Percentiles rank a stretch among this genome's conserved stretches.
These are phyloP conservation scores for Drosophila burlai DNA, from an alignment of 1,140 invertebrate species.

Conservation along the genomic window DNA sequence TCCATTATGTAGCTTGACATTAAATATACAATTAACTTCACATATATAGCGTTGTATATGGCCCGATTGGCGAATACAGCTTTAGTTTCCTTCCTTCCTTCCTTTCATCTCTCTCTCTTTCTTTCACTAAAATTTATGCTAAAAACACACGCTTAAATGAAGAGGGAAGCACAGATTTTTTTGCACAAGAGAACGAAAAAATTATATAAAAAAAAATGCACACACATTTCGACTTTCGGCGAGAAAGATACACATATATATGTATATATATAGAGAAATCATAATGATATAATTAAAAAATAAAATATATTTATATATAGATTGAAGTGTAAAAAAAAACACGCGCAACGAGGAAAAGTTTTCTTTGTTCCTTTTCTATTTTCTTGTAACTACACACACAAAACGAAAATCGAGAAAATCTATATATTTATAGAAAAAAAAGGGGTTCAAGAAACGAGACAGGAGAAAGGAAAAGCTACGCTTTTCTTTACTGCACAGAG, in stretches of 20 bases:
- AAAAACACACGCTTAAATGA: slow-evolving; percentile 84
- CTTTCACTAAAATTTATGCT: slow-evolving; percentile 83
- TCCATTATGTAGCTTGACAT: slow-evolving; percentile 69
- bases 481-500: slow-evolving; percentile 35
- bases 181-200: slow-evolving; percentile 72
- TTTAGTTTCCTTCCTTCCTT: slow-evolving; percentile 34
- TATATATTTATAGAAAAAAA: slow-evolving; percentile 25
- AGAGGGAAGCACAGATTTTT: slow-evolving; percentile 82
- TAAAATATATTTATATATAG: slow-evolving; percentile 50
- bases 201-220: slow-evolving; percentile 45
- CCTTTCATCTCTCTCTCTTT: neutral
- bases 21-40: slow-evolving; percentile 78
- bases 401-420: slow-evolving; percentile 15
- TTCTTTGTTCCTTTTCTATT: neutral
- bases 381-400: slow-evolving; percentile 62
- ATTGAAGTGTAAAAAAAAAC: slow-evolving; percentile 31
- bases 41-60: slow-evolving; percentile 55
- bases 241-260: slow-evolving; percentile 23
- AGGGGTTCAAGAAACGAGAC: slow-evolving; percentile 1
- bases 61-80: slow-evolving; percentile 51
- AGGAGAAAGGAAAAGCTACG: slow-evolving; percentile 36
- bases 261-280: slow-evolving; percentile 17
- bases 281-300: slow-evolving; percentile 61
- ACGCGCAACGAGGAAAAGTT: slow-evolving; percentile 17
- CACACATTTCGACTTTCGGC: slow-evolving; percentile 46